Base-by-base conservation (phyloP, 2,797 vertebrate genomes). In the Percopsis omiscomaycus region DNA sequence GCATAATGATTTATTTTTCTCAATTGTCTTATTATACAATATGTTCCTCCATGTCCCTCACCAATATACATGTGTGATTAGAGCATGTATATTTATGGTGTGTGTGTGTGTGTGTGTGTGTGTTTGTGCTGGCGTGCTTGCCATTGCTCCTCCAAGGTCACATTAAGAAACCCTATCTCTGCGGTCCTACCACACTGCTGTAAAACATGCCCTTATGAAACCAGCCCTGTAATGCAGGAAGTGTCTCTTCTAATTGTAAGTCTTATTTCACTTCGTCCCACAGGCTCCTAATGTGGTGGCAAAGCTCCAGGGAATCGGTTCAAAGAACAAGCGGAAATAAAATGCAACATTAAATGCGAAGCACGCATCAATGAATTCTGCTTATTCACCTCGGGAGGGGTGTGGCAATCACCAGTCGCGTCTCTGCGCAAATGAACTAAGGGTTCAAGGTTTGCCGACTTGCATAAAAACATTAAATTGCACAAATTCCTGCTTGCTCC, bases 171-270 rank as follows among this genome's bases (percentile, higher is more conserved):
- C 68, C 64, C 59, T 68, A 75, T 79, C 71, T 78, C 68, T 74
- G 70, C 71, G 77, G 76, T 71, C 64, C 71, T 52, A 45, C 75
- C 70, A 66, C 54, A 66, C 56, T 52, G 64, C 78, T 84, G 72
- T 86, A 80, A 73, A 78, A 79, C 73, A 77, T 55, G 59, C 55
- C 32, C 66, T 68, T 77, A 77, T 83, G 78, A 87, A 80, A 77
- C 58, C 68, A 66, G 64, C 60, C 44, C 51, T 75, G 68, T 71
- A 75, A 62, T 28, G 61, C 79, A 81, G 71, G 81, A 84, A 74
- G 75, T 57, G 42, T 65, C 55, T 58, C 46, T 51, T 86, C 80
- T 86, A 82, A 89, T 80, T 85, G 78, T 75, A 79, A 78, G 80
- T 78, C 75, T 73, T 79, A 81, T 78, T 83, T 76, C 78, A 71